These are phyloP conservation scores for Trogon melanurus DNA, from an alignment of 2,113 vertebrate species.

Conservation along the genomic window DNA sequence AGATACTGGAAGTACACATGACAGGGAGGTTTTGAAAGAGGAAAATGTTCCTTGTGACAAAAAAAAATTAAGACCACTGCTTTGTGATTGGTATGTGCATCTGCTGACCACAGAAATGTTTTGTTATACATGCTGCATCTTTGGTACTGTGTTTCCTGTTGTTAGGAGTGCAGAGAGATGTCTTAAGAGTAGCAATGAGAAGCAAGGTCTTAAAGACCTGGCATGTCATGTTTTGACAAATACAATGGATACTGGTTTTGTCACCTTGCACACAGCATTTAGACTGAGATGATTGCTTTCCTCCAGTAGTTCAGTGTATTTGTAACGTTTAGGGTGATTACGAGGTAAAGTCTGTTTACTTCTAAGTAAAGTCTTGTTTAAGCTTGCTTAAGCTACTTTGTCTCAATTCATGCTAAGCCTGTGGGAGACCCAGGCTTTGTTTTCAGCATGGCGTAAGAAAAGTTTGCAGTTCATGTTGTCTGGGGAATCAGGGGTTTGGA, in stretches of 20 bases:
- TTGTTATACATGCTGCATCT: neutral
- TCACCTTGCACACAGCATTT: neutral
- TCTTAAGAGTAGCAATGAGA: neutral
- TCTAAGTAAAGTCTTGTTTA: neutral
- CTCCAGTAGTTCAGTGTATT: neutral
- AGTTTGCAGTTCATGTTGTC: neutral
- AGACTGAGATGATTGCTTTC: neutral
- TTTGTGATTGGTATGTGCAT: neutral
- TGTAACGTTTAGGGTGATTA: neutral
- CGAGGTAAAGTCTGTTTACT: neutral
- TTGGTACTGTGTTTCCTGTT: neutral
- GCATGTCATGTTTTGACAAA: neutral
- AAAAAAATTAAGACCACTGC: rapidly evolving
- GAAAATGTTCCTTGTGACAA: neutral
- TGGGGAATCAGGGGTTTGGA: neutral
- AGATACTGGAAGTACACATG: neutral
- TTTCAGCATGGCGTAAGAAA: neutral
- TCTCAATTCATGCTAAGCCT: neutral
- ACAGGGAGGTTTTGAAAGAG: neutral
- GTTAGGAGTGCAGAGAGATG: neutral
- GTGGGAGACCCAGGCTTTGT: neutral
- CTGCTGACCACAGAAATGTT: neutral
- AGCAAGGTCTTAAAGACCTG: neutral
- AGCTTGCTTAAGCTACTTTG: neutral
- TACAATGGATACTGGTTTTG: rapidly evolving